Percentiles rank a stretch among this genome's conserved stretches.
phyloP scores from a whole-genome alignment of 1,140 invertebrate species.

The Adelges cooleyi region DNA sequence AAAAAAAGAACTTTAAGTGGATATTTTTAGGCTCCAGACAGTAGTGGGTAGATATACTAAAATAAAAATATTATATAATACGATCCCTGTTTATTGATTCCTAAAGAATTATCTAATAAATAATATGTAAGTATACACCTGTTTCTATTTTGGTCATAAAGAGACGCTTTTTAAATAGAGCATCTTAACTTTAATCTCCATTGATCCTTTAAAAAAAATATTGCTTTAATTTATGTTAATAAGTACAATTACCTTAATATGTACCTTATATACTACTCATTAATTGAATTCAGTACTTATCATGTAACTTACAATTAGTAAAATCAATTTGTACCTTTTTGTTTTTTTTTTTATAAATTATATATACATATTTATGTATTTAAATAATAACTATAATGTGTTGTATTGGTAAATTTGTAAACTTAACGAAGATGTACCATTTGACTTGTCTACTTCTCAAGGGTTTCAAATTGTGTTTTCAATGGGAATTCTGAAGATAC shows the following conservation, averaged over 20 bases:
- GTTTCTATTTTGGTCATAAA: conserved; percentile 23
- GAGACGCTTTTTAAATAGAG: conserved; percentile 4
- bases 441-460: conserved; percentile 24
- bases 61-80: too few relatives aligned
- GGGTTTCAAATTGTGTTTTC: conserved; percentile 24
- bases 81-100: background rate
- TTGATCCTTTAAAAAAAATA: too few relatives aligned
- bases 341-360: conserved; percentile 11
- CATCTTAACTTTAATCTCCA: too few relatives aligned
- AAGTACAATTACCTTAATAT: conserved; percentile 24
- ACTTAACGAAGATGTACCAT: conserved; percentile 24
- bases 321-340: conserved; percentile 2
- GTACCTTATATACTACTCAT: conserved; percentile 6
- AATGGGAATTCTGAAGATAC: conserved; percentile 24
- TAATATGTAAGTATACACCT: conserved; percentile 7
- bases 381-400: conserved; percentile 15
- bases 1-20: too few relatives aligned
- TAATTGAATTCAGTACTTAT: conserved; percentile 4
- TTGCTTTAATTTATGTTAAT: too few relatives aligned
- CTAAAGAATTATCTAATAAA: background rate
- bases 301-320: conserved; percentile 6
- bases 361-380: conserved; percentile 4
- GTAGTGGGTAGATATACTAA: too few relatives aligned
- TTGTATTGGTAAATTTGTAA: conserved; percentile 13
- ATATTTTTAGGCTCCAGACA: too few relatives aligned